phyloP scores from a whole-genome alignment of 2,797 vertebrate species.

The Amblyopsis hoosieri region DNA sequence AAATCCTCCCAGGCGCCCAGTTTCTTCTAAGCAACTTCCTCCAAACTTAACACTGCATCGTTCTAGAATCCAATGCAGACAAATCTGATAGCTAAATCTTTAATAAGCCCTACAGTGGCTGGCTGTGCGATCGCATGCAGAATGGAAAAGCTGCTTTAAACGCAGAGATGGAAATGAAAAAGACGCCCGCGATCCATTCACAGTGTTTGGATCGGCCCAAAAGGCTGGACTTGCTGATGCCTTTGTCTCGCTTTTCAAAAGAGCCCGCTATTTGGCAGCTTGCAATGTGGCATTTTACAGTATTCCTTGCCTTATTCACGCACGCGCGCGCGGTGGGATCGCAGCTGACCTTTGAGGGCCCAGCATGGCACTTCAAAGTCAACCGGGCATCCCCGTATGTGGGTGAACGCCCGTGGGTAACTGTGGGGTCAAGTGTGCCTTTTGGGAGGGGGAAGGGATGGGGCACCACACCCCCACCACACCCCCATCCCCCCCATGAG shows the following conservation, averaged over 20 bases:
- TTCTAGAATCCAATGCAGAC: constrained; percentile 12
- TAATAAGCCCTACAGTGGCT: constrained; percentile 20
- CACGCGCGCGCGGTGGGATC: background rate
- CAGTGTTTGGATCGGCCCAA: constrained; percentile 11
- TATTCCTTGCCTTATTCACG: background rate
- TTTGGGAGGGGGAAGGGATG: too few relatives aligned
- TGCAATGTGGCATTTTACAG: constrained; percentile 15
- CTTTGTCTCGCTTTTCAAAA: constrained; percentile 13
- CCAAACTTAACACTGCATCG: constrained; percentile 11
- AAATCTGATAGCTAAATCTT: constrained; percentile 49
- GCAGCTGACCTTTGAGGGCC: constrained; percentile 28
- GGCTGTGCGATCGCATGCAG: constrained; percentile 14
- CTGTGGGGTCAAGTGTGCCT: constrained; percentile 35
- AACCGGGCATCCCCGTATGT: constrained; percentile 24
- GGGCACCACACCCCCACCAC: too few relatives aligned
- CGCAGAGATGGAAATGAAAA: constrained; percentile 19
- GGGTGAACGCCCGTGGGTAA: background rate
- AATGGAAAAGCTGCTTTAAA: constrained; percentile 46
- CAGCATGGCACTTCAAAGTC: constrained; percentile 35
- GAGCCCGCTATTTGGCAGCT: constrained; percentile 29
- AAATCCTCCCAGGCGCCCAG: constrained; percentile 5
- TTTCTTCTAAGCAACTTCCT: constrained; percentile 17
- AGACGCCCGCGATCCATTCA: constrained; percentile 18
- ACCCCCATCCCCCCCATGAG: constrained; percentile 25
- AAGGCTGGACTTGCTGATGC: constrained; percentile 10